phyloP scores from a whole-genome alignment of 2,888 invertebrate genomes.

The Allygus modestus region DNA sequence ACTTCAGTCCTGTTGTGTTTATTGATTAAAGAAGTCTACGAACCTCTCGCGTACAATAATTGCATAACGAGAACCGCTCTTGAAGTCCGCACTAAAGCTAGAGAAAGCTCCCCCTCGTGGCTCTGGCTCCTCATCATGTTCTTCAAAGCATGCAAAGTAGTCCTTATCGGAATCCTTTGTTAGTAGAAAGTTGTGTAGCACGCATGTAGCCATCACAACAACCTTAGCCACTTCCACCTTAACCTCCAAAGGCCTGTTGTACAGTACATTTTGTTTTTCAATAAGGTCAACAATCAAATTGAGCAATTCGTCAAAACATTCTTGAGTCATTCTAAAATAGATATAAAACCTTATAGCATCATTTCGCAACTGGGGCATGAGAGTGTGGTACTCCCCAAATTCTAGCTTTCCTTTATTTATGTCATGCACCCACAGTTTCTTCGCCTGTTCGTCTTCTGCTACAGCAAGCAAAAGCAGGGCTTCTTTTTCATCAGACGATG shows the following conservation, averaged over 20 bases:
- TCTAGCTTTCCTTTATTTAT: too few species aligned
- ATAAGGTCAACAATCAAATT: too few species aligned
- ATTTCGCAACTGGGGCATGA: too few species aligned
- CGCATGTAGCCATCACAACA: conserved; percentile 45
- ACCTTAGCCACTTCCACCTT: conserved; percentile 43
- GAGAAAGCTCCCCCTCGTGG: conserved; percentile 22
- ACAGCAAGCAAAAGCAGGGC: too few species aligned
- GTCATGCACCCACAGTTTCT: too few species aligned
- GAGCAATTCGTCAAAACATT: too few species aligned
- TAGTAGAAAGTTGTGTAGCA: conserved; percentile 43
- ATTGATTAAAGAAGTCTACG: conserved; percentile 19
- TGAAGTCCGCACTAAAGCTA: conserved; percentile 4
- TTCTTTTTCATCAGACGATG: too few species aligned
- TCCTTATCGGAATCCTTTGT: conserved; percentile 32
- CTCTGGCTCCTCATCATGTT: neutral
- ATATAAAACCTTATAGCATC: too few species aligned
- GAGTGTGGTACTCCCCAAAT: too few species aligned
- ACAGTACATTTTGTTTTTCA: too few species aligned
- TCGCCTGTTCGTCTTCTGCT: too few species aligned
- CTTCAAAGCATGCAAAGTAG: conserved; percentile 26
- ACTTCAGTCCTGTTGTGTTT: neutral
- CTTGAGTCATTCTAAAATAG: too few species aligned
- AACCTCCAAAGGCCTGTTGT: conserved; percentile 43
- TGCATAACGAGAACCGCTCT: conserved; percentile 35
- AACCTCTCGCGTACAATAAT: conserved; percentile 26